phyloP scores from a whole-genome alignment of 2,113 vertebrate species.

The Callipepla californica region DNA sequence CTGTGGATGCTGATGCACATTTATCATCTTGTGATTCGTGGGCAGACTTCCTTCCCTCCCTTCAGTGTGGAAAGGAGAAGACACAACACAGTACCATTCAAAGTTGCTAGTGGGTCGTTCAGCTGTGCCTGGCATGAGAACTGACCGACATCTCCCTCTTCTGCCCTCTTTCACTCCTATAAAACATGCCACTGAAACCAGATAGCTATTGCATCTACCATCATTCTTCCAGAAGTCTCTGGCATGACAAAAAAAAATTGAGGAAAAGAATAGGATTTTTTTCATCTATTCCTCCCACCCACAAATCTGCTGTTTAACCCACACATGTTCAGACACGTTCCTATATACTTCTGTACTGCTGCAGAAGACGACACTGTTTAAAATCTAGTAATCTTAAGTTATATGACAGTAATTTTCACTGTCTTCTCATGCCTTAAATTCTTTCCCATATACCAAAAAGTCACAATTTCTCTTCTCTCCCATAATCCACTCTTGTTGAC shows the following conservation, averaged over 20 bases:
- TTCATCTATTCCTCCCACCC: neutral
- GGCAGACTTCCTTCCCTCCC: neutral
- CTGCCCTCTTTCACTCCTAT: neutral
- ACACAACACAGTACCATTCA: neutral
- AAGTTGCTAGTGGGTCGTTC: neutral
- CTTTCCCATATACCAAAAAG: neutral
- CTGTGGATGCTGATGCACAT: neutral
- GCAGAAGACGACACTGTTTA: neutral
- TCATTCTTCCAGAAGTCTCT: neutral
- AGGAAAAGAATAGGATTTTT: neutral
- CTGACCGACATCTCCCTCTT: neutral
- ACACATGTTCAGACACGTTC: neutral
- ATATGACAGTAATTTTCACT: neutral
- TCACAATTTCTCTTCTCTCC: neutral
- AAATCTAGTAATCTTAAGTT: neutral
- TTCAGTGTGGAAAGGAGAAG: neutral
- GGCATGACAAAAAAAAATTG: neutral
- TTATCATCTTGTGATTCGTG: neutral
- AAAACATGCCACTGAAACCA: neutral
- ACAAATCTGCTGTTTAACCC: neutral
- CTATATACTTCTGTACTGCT: neutral
- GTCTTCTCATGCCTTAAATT: neutral
- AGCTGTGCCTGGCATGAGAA: neutral
- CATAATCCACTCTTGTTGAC: neutral
- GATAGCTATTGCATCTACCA: neutral